Base-by-base conservation (phyloP, 2,797 vertebrate species). In the Chaetodon trifasciatus region DNA sequence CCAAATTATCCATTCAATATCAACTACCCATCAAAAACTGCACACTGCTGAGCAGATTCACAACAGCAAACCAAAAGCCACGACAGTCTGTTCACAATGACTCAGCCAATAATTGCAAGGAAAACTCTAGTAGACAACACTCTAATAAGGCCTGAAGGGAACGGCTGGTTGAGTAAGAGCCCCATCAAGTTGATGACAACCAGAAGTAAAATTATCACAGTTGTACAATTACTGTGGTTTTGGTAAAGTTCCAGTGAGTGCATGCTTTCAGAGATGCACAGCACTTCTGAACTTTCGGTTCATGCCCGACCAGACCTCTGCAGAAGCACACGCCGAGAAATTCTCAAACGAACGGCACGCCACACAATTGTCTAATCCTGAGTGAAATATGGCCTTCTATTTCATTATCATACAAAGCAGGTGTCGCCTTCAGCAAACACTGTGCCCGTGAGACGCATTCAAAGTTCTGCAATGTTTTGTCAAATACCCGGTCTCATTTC, bases 351-450 rank as follows among this genome's bases (percentile, higher is more conserved):
- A 78, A 79, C 69, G 9, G 24, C 74, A 23, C 10, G 1, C 78
- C 78, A 82, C 88, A 81, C 76, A 74, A 72, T 13, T 23, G 70
- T 67, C 81, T 90, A 81, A 93, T 87, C 86, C 84, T 78, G 66
- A 83, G 57, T 56, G 78, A 84, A 91, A 84, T 78, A 79, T 70
- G 63, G 85, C 78, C 79, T 83, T 69, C 62, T 67, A 70, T 87
- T 81, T 88, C 72, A 89, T 89, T 90, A 84, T 86, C 81, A 83
- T 80, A 84, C 77, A 83, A 87, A 85, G 64, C 78, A 90, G 86
- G 79, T 83, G 78, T 74, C 24, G 66, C 68, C 66, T 75, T 86
- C 71, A 69, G 74, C 66, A 82, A 75, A 81, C 78, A 79, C 40
- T 6, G 23, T 39, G 37, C 55, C 62, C 52, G 6, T 15, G 79